Conservation (phyloP, 1,140 invertebrate species). For the Brachionus rubens region DNA sequence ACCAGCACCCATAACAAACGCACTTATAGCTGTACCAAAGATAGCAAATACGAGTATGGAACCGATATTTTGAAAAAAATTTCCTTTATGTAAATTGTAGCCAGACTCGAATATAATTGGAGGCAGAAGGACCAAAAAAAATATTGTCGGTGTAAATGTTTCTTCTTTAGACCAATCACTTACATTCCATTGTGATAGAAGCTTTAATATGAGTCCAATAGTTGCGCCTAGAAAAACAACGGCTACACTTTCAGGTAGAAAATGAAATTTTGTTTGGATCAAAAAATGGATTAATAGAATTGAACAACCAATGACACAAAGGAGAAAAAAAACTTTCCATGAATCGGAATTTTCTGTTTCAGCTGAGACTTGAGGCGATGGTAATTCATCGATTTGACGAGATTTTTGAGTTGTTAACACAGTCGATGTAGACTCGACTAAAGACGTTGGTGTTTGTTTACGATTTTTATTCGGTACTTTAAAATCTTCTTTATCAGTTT, state of each 20-base stretch:
- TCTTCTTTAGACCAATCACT: conserved; percentile 89
- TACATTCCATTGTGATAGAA: conserved; percentile 79
- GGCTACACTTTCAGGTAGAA: conserved; percentile 93
- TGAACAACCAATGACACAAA: conserved; percentile 9
- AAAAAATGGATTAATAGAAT: conserved; percentile 86
- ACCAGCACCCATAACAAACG: conserved; percentile 58
- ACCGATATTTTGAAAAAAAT: conserved; percentile 97
- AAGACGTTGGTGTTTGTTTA: neutral
- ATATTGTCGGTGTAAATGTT: conserved; percentile 91
- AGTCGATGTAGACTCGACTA: neutral
- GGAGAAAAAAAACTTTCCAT: conserved; percentile 36
- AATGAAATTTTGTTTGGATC: conserved; percentile 90
- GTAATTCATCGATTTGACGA: neutral
- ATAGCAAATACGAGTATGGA: conserved; percentile 85
- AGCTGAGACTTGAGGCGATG: neutral
- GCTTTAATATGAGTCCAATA: conserved; percentile 83
- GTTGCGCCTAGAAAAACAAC: conserved; percentile 89
- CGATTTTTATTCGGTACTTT: neutral
- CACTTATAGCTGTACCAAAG: conserved; percentile 89
- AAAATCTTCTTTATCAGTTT: neutral
- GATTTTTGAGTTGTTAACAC: neutral
- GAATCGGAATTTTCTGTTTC: conserved; percentile 20
- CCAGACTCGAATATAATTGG: conserved; percentile 98
- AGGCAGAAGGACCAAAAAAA: conserved; percentile 91
- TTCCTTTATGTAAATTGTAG: conserved; percentile 94